These are phyloP conservation scores for Mythimna albipuncta DNA, from an alignment of 2,888 invertebrate species.

Conservation along the genomic window DNA sequence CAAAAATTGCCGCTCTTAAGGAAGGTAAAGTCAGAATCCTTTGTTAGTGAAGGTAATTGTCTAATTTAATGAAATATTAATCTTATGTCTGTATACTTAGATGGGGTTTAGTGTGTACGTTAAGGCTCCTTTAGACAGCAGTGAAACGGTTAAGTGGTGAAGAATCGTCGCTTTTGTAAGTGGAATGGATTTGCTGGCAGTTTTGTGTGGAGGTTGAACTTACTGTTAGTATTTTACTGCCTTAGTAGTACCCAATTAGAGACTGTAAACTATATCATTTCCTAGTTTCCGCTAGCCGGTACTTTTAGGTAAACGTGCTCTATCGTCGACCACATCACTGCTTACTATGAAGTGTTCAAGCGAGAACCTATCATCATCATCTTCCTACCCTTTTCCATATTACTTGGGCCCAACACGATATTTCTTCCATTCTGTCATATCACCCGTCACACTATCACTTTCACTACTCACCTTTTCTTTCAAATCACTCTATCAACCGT, in stretches of 20 bases:
- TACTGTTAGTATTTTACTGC: not conserved
- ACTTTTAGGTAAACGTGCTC: too few species aligned
- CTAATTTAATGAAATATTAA: slow-evolving; percentile 65
- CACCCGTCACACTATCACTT: too few species aligned
- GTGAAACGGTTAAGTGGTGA: slow-evolving; percentile 32
- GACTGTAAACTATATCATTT: not conserved
- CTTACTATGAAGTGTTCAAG: too few species aligned
- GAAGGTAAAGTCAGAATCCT: slow-evolving; percentile 52
- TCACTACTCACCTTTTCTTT: too few species aligned
- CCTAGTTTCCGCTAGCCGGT: too few species aligned
- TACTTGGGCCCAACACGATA: too few species aligned
- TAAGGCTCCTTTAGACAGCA: slow-evolving; percentile 27
- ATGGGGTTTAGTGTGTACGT: slow-evolving; percentile 42
- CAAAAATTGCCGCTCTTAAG: slow-evolving; percentile 69
- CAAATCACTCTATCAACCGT: too few species aligned
- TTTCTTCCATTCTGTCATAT: too few species aligned
- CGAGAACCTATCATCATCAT: too few species aligned
- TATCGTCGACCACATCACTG: too few species aligned
- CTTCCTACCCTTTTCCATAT: too few species aligned
- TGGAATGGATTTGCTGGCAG: slow-evolving; percentile 11
- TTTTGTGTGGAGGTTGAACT: not conserved
- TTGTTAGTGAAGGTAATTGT: slow-evolving; percentile 62
- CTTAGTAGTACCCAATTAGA: not conserved
- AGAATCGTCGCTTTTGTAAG: slow-evolving; percentile 24
- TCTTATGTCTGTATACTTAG: slow-evolving; percentile 49